These are phyloP conservation scores for Isurus oxyrinchus DNA, from an alignment of 2,113 vertebrate genomes.

Conservation along the genomic window DNA sequence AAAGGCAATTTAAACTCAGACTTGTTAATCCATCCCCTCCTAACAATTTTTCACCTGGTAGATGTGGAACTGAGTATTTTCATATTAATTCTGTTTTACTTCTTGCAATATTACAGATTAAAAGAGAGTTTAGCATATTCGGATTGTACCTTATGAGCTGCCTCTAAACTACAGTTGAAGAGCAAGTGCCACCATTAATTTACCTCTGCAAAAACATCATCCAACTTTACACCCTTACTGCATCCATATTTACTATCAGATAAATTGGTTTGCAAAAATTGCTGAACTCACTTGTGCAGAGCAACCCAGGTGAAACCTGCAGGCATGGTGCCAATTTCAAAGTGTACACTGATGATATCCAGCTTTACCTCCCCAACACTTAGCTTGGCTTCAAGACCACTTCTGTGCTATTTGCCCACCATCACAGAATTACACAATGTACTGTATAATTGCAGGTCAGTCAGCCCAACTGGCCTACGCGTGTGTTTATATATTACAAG, in stretches of 20 bases:
- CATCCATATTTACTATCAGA: not conserved
- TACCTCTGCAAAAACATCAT: not conserved
- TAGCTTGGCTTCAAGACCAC: not conserved
- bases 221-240: not conserved
- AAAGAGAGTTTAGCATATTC: not conserved
- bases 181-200: not conserved
- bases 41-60: not conserved
- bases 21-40: too few relatives aligned
- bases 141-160: not conserved
- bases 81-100: not conserved
- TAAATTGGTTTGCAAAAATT: not conserved
- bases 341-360: not conserved
- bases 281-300: not conserved
- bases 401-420: not conserved
- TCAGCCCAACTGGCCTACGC: not conserved
- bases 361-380: not conserved
- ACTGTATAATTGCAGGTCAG: not conserved
- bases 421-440: not conserved
- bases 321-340: not conserved
- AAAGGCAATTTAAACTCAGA: too few relatives aligned
- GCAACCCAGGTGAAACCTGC: not conserved
- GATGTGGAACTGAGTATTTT: not conserved
- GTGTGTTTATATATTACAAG: not conserved
- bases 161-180: not conserved
- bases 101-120: not conserved